These are phyloP conservation scores for Saccostrea glomerata DNA, from an alignment of 1,140 invertebrate genomes.

Conservation along the genomic window DNA sequence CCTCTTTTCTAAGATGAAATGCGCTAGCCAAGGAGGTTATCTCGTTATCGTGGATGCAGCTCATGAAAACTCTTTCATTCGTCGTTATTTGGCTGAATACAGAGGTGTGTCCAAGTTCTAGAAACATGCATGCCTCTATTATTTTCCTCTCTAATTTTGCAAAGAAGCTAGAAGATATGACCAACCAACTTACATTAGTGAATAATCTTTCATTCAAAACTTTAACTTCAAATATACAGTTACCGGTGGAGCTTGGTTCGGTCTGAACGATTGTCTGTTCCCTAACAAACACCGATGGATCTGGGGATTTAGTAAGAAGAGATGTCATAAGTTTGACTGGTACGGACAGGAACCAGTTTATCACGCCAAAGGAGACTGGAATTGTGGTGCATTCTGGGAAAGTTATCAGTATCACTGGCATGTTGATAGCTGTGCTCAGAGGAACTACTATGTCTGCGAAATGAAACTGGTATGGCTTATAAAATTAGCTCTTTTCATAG, in stretches of 20 bases:
- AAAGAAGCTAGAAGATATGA: too few species aligned
- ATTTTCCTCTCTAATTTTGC: too few species aligned
- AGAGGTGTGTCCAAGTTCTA: neutral
- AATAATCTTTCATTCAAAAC: too few species aligned
- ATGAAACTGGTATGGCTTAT: neutral
- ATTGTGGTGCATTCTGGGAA: neutral
- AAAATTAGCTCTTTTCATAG: too few species aligned
- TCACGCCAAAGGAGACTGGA: neutral
- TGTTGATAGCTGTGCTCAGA: neutral
- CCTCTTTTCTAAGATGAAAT: neutral
- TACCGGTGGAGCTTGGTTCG: too few species aligned
- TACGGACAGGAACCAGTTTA: neutral
- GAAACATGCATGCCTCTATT: too few species aligned
- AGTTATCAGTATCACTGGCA: neutral
- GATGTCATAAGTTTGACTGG: constrained; percentile 12
- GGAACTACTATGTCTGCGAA: constrained; percentile 1
- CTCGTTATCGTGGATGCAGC: neutral
- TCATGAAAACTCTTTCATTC: constrained; percentile 27
- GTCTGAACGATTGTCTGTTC: neutral
- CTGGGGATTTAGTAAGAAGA: neutral
- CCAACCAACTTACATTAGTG: too few species aligned
- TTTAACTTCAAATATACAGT: too few species aligned
- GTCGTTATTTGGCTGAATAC: neutral
- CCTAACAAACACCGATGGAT: neutral
- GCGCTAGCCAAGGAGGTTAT: neutral